Evolutionary conservation across 2,888 invertebrate species (phyloP), one percentile per base, ranked within the genome.

Genomic region (Drosophila meridionalis): DNA sequence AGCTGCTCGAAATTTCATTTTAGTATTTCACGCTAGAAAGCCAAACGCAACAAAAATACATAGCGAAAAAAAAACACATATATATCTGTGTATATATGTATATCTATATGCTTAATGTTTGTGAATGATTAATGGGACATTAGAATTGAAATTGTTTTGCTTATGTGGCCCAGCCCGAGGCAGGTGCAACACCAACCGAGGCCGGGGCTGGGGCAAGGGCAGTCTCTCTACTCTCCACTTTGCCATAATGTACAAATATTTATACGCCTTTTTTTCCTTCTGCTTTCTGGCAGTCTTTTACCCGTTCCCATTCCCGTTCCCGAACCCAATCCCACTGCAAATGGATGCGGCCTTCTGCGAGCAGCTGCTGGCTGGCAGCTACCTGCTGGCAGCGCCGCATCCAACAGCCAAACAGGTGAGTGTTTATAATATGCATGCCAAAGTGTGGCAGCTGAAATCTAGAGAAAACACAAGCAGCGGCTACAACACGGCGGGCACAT

Each of bases 81-180:
- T 43, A 62, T 62, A 40, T 69, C 60, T 38, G 45, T 20, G 36
- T 20, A 69, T 53, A 59, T 55, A 57, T 20, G 34, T 28, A 60
- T 56, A 62, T 59, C 34, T 70, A 68, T 81, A 82, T 87, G 82
- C 74, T 89, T 86, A 86, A 86, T 89, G 89, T 87, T 89, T 87
- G 87, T 80, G 87, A 86, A 86, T 86, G 85, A 86, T 89, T 86
- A 86, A 86, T 86, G 87, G 82, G 76, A 80, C 89, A 86, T 86
- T 86, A 89, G 89, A 89, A 89, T 89, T 76, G 82, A 87, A 89
- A 89, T 89, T 86, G 87, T 89, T 89, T 87, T 78, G 78, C 78
- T 74, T 67, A 62, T 66, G 66, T 73, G 69, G 78, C 48, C 40
- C 12, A 56, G 45, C 38, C 73, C 30, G 20, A 32, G 34, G 34